Evolutionary conservation across 2,888 invertebrate species (phyloP).

Genomic region (Phasia obesa): DNA sequence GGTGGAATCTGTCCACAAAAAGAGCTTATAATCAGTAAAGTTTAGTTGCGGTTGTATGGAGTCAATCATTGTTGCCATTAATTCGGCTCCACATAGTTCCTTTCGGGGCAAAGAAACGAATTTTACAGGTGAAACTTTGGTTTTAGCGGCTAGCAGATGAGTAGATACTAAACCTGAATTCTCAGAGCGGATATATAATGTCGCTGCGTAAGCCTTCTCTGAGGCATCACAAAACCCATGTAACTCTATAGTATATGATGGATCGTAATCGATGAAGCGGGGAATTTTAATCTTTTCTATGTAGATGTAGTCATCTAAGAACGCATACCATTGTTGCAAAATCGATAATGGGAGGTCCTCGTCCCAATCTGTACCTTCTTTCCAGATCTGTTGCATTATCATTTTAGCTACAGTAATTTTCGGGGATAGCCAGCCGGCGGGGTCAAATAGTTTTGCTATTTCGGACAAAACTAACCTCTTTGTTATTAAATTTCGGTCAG

Average conservation of each 20-base stretch:
- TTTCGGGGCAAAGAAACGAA: too few relatives aligned
- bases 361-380: slow-evolving; percentile 2
- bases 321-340: not conserved
- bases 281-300: slow-evolving; percentile 9
- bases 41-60: too few relatives aligned
- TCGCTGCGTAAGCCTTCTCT: not conserved
- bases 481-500: too few relatives aligned
- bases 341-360: not conserved
- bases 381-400: slow-evolving; percentile 9
- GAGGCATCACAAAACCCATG: slow-evolving; percentile 10
- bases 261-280: slow-evolving; percentile 15
- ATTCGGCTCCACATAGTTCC: too few relatives aligned
- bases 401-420: slow-evolving; percentile 8
- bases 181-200: too few relatives aligned
- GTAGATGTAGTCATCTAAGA: not conserved
- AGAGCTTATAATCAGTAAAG: too few relatives aligned
- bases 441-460: too few relatives aligned
- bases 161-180: not conserved
- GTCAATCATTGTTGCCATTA: too few relatives aligned
- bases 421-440: too few relatives aligned
- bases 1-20: too few relatives aligned
- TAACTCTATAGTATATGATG: not conserved
- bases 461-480: too few relatives aligned
- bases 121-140: not conserved
- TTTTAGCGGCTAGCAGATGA: not conserved